Conservation (phyloP, 2,113 vertebrate genomes). For the Chelonoidis abingdonii region DNA sequence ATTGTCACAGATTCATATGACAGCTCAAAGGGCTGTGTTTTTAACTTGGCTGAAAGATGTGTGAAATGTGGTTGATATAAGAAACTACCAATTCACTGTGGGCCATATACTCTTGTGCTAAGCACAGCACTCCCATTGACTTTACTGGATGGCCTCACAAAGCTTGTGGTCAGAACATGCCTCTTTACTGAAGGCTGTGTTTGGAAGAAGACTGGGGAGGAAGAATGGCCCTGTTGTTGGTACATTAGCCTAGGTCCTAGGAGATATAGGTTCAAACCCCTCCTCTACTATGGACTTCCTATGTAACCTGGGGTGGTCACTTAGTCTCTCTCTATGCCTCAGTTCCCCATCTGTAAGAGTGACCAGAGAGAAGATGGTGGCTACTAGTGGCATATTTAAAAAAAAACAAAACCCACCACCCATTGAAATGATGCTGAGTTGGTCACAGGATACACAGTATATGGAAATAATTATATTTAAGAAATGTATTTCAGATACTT, state of each 20-base stretch:
- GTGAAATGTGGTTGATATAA: neutral
- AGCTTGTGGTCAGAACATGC: neutral
- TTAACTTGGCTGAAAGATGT: neutral
- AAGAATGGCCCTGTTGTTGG: too few relatives aligned
- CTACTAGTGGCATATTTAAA: too few relatives aligned
- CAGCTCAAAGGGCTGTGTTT: neutral
- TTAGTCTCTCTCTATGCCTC: neutral
- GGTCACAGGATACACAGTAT: neutral
- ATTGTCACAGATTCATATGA: neutral
- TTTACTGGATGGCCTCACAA: neutral
- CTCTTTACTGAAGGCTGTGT: neutral
- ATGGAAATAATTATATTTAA: neutral
- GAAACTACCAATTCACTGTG: neutral
- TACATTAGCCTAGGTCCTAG: neutral
- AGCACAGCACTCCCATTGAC: neutral
- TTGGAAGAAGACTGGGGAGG: neutral
- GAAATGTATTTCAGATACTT: neutral
- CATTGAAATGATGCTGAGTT: neutral
- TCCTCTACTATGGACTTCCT: neutral
- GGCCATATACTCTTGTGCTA: neutral
- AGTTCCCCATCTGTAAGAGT: neutral
- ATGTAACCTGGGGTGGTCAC: neutral
- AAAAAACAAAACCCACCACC: neutral
- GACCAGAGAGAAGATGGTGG: neutral
- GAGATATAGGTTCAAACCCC: neutral